These are phyloP conservation scores for Vidua chalybeata DNA, from an alignment of 2,113 vertebrate genomes.

Conservation along the genomic window DNA sequence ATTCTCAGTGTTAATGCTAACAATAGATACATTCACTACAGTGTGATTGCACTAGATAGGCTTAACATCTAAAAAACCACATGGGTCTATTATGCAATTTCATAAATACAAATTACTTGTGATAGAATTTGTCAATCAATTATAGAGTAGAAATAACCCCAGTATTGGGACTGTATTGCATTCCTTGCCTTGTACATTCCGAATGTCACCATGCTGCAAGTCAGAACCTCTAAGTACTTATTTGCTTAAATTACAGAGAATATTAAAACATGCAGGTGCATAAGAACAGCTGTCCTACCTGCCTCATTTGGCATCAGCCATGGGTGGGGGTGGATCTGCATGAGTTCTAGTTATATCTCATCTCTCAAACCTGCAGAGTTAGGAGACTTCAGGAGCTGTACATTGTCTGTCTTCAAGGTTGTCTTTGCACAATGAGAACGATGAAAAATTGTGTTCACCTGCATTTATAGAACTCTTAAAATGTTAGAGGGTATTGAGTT, in stretches of 20 bases:
- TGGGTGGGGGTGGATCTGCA: rapidly evolving
- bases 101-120: conserved; percentile 1
- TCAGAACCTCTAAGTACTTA: background rate
- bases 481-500: background rate
- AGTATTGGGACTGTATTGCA: background rate
- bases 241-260: background rate
- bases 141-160: background rate
- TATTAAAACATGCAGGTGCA: background rate
- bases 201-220: background rate
- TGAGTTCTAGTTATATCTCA: background rate
- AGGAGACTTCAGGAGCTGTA: background rate
- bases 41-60: background rate
- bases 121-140: background rate
- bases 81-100: background rate
- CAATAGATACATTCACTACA: background rate
- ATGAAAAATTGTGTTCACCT: background rate
- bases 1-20: conserved; percentile 12
- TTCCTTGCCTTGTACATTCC: background rate
- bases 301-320: background rate
- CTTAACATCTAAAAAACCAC: background rate
- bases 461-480: background rate
- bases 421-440: background rate
- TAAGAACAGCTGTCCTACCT: background rate
- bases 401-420: background rate
- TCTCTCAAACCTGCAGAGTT: background rate